A percentile compares a stretch with the other conserved stretches of the same genome.
Conservation (phyloP, 2,888 invertebrate species). For the Brachypalpus laphriformis region DNA sequence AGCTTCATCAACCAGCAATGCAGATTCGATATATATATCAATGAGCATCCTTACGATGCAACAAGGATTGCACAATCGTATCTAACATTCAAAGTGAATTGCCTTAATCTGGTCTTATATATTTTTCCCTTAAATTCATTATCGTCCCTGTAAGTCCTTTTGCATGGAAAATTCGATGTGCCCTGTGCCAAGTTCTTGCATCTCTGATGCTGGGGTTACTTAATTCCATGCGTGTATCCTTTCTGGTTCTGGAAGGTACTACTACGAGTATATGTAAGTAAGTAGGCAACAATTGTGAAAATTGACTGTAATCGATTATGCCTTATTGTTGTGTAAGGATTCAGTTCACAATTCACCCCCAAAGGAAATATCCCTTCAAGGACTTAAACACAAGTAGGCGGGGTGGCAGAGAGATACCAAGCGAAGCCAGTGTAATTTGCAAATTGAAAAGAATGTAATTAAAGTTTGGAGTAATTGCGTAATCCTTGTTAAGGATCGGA, state of each 20-base stretch:
- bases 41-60: conserved; percentile 6
- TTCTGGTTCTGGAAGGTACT: neutral
- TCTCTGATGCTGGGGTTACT: neutral
- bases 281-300: conserved; percentile 7
- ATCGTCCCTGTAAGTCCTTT: neutral
- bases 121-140: conserved; percentile 22
- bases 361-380: conserved; percentile 5
- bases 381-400: neutral
- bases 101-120: conserved; percentile 46
- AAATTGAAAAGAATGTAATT: conserved; percentile 55
- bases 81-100: conserved; percentile 57
- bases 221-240: neutral
- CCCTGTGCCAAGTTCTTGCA: conserved; percentile 20
- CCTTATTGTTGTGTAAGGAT: conserved; percentile 16
- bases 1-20: conserved; percentile 46
- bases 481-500: conserved; percentile 45
- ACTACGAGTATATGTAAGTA: neutral
- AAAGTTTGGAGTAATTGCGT: conserved; percentile 51
- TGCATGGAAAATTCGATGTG: neutral
- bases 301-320: conserved; percentile 49
- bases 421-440: conserved; percentile 8
- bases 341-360: neutral
- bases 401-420: neutral
- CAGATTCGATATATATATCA: too few relatives aligned
- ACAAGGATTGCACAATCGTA: conserved; percentile 35